These are phyloP conservation scores for Halcyon smyrnensis DNA, from an alignment of 2,797 vertebrate species.

Conservation along the genomic window DNA sequence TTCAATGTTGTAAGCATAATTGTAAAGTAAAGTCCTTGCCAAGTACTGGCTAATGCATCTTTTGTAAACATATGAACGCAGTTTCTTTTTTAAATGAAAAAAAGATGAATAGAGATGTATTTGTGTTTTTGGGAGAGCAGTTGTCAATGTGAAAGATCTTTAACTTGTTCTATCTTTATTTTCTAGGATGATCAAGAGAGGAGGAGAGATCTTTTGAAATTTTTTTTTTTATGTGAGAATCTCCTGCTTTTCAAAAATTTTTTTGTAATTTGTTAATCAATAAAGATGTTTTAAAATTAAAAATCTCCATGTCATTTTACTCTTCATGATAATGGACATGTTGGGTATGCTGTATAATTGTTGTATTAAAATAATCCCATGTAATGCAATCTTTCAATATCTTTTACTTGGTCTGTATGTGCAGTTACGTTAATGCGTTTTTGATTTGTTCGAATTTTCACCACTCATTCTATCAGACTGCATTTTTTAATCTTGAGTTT, in stretches of 20 bases:
- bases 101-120: not conserved
- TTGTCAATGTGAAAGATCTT: not conserved
- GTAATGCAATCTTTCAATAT: not conserved
- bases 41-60: not conserved
- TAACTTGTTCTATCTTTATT: constrained; percentile 14
- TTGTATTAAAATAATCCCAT: not conserved
- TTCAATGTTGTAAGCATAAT: not conserved
- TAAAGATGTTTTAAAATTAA: not conserved
- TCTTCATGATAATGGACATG: not conserved
- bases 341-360: not conserved
- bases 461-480: not conserved
- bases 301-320: not conserved
- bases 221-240: not conserved
- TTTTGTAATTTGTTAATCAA: not conserved
- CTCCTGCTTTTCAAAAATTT: not conserved
- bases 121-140: not conserved
- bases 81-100: not conserved
- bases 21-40: not conserved
- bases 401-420: not conserved
- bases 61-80: not conserved
- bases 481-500: not conserved
- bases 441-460: not conserved
- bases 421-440: not conserved
- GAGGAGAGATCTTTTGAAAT: not conserved
- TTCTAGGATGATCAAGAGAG: not conserved